Evolutionary conservation across 2,113 vertebrate species (phyloP).

Genomic region (Geococcyx californianus): DNA sequence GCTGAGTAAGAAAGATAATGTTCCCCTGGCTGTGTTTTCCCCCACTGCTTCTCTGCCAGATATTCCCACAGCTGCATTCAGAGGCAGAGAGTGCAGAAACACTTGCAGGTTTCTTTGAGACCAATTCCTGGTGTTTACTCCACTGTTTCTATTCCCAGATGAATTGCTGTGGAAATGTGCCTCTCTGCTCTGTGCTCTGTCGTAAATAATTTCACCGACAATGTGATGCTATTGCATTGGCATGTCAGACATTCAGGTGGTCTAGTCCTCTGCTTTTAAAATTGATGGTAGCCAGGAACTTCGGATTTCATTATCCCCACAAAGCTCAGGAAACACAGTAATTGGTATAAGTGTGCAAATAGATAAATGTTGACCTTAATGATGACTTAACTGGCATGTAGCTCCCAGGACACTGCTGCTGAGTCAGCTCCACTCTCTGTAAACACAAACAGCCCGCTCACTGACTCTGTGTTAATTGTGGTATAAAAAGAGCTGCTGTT

Average conservation of each 20-base stretch:
- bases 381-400: not conserved
- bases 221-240: not conserved
- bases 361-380: not conserved
- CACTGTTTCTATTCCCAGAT: not conserved
- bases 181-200: not conserved
- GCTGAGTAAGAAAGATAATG: not conserved
- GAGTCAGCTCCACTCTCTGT: not conserved
- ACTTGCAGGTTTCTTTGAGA: not conserved
- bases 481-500: not conserved
- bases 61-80: not conserved
- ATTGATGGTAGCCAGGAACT: not conserved
- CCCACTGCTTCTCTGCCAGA: not conserved
- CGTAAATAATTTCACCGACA: not conserved
- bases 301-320: not conserved
- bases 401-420: slow-evolving; percentile 10
- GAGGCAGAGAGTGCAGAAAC: not conserved
- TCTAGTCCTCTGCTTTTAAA: not conserved
- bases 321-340: not conserved
- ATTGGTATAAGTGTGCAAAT: not conserved
- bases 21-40: not conserved
- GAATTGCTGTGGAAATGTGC: not conserved
- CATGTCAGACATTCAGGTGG: not conserved
- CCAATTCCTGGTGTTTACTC: not conserved
- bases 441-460: not conserved
- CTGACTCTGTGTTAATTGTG: not conserved